Conservation (phyloP, 2,113 vertebrate genomes). For the Sialia sialis region DNA sequence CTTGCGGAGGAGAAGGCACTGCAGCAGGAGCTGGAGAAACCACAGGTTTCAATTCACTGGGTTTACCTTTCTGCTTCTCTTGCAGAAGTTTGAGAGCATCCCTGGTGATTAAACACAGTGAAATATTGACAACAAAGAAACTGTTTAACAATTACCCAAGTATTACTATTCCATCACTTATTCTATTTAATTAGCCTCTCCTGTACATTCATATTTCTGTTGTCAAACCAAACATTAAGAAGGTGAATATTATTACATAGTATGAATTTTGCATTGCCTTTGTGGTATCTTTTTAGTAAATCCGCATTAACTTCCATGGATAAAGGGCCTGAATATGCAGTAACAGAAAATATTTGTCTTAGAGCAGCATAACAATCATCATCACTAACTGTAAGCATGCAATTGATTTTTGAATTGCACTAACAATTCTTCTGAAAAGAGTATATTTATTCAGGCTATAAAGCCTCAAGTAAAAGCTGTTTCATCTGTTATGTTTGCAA, state of each 20-base stretch:
- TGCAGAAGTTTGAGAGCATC: constrained; percentile 89
- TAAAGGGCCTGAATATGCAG: neutral
- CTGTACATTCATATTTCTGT: neutral
- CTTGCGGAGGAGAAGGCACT: neutral
- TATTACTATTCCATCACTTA: neutral
- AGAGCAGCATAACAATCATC: neutral
- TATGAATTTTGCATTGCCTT: neutral
- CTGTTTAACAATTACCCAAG: neutral
- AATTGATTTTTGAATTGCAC: neutral
- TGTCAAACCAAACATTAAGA: neutral
- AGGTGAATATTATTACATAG: neutral
- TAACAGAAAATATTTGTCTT: neutral
- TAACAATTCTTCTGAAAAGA: neutral
- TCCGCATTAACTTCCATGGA: neutral
- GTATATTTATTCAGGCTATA: neutral
- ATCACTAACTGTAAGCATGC: neutral
- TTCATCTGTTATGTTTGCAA: neutral
- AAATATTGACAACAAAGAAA: neutral
- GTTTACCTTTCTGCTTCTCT: constrained; percentile 62
- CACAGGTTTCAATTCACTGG: constrained; percentile 14
- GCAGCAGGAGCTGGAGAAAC: constrained; percentile 21
- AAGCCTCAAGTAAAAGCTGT: neutral
- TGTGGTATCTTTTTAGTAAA: neutral
- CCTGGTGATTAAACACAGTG: constrained; percentile 66
- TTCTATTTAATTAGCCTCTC: neutral